phyloP scores from a whole-genome alignment of 2,888 invertebrate species.

The Fragum whitleyi region DNA sequence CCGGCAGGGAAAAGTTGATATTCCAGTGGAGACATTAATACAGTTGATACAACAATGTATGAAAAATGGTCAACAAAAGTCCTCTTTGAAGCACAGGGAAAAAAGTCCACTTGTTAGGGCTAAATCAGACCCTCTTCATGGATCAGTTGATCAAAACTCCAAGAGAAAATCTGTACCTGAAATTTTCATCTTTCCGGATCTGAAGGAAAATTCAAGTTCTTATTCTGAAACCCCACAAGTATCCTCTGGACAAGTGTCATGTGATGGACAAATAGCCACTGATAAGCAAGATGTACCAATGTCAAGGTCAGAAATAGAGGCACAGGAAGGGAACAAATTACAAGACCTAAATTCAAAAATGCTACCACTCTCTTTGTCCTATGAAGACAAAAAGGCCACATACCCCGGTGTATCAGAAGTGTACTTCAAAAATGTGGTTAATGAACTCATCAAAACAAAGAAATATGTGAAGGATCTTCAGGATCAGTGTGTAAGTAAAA shows the following conservation, averaged over 20 bases:
- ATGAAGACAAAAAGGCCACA: neutral
- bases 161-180: slow-evolving; percentile 18
- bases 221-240: neutral
- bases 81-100: neutral
- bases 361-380: neutral
- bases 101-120: slow-evolving; percentile 1
- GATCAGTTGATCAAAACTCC: neutral
- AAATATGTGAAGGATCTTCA: slow-evolving; percentile 45
- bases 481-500: slow-evolving; percentile 32
- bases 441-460: slow-evolving; percentile 65
- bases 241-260: neutral
- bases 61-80: too few relatives aligned
- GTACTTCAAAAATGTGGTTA: slow-evolving; percentile 62
- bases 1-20: neutral
- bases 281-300: neutral
- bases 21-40: slow-evolving; percentile 8
- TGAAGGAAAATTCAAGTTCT: neutral
- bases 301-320: neutral
- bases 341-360: neutral
- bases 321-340: neutral
- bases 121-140: slow-evolving; percentile 19
- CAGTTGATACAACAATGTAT: neutral
- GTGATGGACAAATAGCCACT: neutral
- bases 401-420: slow-evolving; percentile 48
- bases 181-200: slow-evolving; percentile 33